Percentiles rank a stretch among this genome's conserved stretches.
Conservation (phyloP, 1,140 invertebrate genomes). For the Yoshiicerus persimilis region DNA sequence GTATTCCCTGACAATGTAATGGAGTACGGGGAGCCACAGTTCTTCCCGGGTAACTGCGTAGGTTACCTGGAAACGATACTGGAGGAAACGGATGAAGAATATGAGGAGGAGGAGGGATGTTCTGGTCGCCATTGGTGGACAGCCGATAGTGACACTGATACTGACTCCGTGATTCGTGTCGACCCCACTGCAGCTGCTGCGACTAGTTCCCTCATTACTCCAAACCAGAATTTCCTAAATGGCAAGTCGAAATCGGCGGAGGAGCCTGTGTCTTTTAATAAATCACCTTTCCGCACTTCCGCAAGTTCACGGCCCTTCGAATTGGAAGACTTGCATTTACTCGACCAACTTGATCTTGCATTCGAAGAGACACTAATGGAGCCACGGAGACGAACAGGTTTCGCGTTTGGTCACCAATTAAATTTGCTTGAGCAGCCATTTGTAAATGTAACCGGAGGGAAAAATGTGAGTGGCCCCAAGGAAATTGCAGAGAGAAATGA, state of each 20-base stretch:
- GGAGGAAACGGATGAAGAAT: conserved; percentile 49
- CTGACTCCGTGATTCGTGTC: conserved; percentile 48
- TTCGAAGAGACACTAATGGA: conserved; percentile 48
- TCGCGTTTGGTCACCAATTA: conserved; percentile 36
- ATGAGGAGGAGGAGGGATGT: conserved; percentile 49
- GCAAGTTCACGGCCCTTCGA: conserved; percentile 47
- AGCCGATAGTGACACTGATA: conserved; percentile 49
- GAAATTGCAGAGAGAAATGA: neutral
- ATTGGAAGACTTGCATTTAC: conserved; percentile 43
- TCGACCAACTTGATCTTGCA: conserved; percentile 47
- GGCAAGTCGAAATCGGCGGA: neutral
- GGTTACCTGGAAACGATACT: conserved; percentile 50
- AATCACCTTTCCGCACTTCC: conserved; percentile 36
- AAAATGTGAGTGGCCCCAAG: neutral
- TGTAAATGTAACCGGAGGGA: neutral
- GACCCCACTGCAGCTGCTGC: neutral
- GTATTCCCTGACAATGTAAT: conserved; percentile 47
- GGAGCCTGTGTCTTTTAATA: neutral
- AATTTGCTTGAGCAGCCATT: conserved; percentile 34
- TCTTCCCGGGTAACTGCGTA: conserved; percentile 49
- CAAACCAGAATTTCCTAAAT: neutral
- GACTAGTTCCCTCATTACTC: neutral
- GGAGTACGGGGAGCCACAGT: conserved; percentile 49
- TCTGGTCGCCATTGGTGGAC: conserved; percentile 47
- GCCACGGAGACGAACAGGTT: conserved; percentile 30